phyloP scores from a whole-genome alignment of 2,888 invertebrate species.

The Drosophila dives region DNA sequence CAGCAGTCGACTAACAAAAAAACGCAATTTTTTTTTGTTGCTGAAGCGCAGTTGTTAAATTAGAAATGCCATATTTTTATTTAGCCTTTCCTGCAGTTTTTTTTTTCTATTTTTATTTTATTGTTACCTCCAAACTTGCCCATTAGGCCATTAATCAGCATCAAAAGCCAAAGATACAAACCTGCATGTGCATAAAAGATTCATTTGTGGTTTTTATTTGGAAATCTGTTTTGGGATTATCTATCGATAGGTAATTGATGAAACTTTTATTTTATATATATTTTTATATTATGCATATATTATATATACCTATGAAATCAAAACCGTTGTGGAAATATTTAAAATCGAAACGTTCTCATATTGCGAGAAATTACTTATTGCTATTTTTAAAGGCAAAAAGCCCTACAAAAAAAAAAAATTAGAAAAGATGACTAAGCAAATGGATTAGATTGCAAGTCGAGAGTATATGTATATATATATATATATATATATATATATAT shows the following conservation, averaged over 20 bases:
- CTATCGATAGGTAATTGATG: background rate
- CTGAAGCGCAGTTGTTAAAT: slow-evolving; percentile 76
- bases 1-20: slow-evolving; percentile 64
- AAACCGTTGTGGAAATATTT: background rate
- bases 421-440: slow-evolving; percentile 3
- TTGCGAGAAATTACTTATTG: background rate
- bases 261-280: background rate
- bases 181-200: background rate
- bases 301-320: background rate
- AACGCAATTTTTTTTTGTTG: slow-evolving; percentile 74
- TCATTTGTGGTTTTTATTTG: background rate
- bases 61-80: slow-evolving; percentile 71
- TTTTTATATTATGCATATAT: background rate
- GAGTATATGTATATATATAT: background rate
- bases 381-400: background rate
- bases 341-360: background rate
- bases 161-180: slow-evolving; percentile 25
- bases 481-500: background rate
- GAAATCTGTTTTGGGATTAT: background rate
- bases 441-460: background rate
- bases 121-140: slow-evolving; percentile 23
- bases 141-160: slow-evolving; percentile 62
- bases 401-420: background rate
- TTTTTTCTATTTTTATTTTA: slow-evolving; percentile 8
- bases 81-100: slow-evolving; percentile 49